phyloP scores from a whole-genome alignment of 2,113 vertebrate species.

The Chionomys nivalis region DNA sequence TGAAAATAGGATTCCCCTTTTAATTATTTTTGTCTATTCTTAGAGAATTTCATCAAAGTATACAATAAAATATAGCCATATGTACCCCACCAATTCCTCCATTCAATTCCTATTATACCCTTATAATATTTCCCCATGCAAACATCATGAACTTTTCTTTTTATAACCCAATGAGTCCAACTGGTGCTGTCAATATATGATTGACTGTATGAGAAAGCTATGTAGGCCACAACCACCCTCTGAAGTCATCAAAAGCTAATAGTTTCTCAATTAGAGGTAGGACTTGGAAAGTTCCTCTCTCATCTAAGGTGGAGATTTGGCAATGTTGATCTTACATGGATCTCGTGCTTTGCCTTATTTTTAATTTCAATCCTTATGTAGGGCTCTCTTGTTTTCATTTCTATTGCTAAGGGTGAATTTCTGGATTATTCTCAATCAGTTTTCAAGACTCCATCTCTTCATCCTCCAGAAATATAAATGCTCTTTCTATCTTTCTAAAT shows the following conservation, averaged over 20 bases:
- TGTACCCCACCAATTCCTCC: background rate
- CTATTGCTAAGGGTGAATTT: background rate
- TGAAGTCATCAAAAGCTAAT: background rate
- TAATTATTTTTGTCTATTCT: background rate
- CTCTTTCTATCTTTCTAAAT: background rate
- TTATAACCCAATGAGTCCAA: background rate
- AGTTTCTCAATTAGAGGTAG: background rate
- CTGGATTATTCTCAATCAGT: background rate
- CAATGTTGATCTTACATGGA: too few species aligned
- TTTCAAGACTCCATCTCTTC: background rate
- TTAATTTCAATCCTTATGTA: background rate
- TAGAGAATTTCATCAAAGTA: background rate
- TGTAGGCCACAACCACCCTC: background rate
- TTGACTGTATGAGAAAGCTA: background rate
- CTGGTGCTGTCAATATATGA: fast-evolving
- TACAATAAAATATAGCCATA: background rate
- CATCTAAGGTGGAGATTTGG: background rate
- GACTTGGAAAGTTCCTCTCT: background rate
- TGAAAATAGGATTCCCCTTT: background rate
- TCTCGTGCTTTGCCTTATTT: background rate
- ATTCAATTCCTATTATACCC: background rate
- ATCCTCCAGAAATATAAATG: background rate
- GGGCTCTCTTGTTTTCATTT: background rate
- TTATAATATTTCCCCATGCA: background rate
- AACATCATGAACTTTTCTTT: background rate